Conservation (phyloP, 2,113 vertebrate genomes). For the Hypocryptadius cinnamomeus region DNA sequence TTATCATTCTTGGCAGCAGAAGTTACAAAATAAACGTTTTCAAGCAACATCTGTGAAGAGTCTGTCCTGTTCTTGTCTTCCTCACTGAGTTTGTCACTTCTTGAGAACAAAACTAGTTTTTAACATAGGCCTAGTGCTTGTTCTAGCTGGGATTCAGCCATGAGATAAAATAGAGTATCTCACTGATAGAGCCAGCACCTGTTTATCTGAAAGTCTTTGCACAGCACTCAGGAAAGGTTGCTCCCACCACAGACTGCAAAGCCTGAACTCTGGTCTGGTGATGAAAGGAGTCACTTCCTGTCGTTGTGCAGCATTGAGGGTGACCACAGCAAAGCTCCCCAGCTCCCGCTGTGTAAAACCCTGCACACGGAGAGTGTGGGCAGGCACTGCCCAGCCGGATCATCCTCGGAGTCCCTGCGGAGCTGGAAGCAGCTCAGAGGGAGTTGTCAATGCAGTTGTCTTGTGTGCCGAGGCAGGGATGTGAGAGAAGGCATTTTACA, state of each 20-base stretch:
- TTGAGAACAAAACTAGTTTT: background rate
- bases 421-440: background rate
- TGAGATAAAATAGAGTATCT: background rate
- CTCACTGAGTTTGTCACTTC: background rate
- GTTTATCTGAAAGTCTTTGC: background rate
- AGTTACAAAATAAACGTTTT: background rate
- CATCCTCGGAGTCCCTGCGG: background rate
- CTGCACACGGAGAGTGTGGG: fast-evolving
- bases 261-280: background rate
- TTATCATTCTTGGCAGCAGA: background rate
- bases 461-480: background rate
- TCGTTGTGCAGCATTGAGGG: background rate
- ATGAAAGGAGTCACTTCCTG: background rate
- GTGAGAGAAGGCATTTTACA: background rate
- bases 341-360: background rate
- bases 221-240: background rate
- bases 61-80: background rate
- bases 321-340: background rate
- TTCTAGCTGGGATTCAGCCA: background rate
- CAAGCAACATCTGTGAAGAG: background rate
- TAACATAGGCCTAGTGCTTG: background rate
- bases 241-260: background rate
- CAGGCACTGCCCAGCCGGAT: background rate
- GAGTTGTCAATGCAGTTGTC: background rate
- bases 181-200: background rate